Percentiles rank a stretch among this genome's conserved stretches.
Conservation (phyloP, 2,113 vertebrate genomes). For the Muscicapa adusta region DNA sequence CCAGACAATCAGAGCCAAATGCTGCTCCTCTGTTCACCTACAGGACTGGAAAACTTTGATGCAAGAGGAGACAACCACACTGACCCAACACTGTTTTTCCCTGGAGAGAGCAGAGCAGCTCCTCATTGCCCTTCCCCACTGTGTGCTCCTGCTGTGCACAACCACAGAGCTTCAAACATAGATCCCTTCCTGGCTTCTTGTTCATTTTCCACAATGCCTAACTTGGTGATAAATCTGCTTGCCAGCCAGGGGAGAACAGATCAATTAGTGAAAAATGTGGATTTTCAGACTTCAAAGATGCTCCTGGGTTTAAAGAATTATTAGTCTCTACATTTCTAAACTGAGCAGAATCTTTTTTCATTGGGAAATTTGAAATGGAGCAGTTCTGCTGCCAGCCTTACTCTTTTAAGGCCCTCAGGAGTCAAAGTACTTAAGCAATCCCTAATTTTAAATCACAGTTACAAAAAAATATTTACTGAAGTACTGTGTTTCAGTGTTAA, state of each 20-base stretch:
- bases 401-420: neutral
- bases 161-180: neutral
- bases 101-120: neutral
- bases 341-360: neutral
- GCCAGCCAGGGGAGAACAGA: neutral
- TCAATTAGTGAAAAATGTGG: neutral
- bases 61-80: neutral
- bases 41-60: neutral
- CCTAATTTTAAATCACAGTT: neutral
- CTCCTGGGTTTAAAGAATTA: neutral
- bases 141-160: neutral
- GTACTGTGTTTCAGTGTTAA: neutral
- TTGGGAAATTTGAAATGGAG: neutral
- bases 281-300: neutral
- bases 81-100: neutral
- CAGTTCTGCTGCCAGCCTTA: neutral
- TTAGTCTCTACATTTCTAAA: neutral
- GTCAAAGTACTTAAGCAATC: neutral
- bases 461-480: constrained; percentile 15
- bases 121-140: neutral
- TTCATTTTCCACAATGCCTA: neutral
- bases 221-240: neutral
- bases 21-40: neutral
- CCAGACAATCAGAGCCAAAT: neutral
- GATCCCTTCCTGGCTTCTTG: neutral